Percentiles rank a stretch among this genome's conserved stretches.
These are phyloP conservation scores for Pseudomyrmex pallidus DNA, from an alignment of 1,140 invertebrate genomes.

Conservation along the genomic window DNA sequence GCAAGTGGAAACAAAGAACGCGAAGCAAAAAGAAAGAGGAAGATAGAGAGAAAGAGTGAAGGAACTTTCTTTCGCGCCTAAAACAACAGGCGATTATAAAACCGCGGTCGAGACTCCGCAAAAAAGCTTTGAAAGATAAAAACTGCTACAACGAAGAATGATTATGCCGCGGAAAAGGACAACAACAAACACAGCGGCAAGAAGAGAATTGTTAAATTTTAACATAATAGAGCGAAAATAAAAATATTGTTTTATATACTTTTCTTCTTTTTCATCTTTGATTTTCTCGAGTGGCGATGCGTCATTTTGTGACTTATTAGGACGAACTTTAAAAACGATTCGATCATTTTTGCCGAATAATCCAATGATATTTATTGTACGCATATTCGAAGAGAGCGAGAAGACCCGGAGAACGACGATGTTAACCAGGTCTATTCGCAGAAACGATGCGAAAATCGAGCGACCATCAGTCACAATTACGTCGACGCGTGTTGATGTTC, in stretches of 20 bases:
- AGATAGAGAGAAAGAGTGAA: background rate
- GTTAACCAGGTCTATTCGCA: slow-evolving; percentile 19
- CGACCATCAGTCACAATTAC: slow-evolving; percentile 52
- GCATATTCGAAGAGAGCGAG: background rate
- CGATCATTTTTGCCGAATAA: slow-evolving; percentile 18
- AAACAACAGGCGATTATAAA: slow-evolving; percentile 58
- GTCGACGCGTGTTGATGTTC: slow-evolving; percentile 45
- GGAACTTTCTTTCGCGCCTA: slow-evolving; percentile 43
- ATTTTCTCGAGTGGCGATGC: background rate
- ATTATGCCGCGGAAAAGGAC: slow-evolving; percentile 37
- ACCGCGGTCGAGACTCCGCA: slow-evolving; percentile 39
- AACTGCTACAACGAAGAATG: slow-evolving; percentile 55
- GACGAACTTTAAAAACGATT: background rate
- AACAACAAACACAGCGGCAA: slow-evolving; percentile 38
- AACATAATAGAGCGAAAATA: slow-evolving; percentile 43
- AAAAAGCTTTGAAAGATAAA: slow-evolving; percentile 39
- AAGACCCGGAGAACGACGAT: background rate
- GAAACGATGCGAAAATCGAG: slow-evolving; percentile 36
- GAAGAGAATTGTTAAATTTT: slow-evolving; percentile 1
- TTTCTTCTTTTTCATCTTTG: slow-evolving; percentile 9
- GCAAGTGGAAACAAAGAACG: background rate
- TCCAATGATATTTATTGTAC: slow-evolving; percentile 10
- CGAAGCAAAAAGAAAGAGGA: slow-evolving; percentile 1
- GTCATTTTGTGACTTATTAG: background rate
- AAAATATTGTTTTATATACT: slow-evolving; percentile 36